Evolutionary conservation across 2,113 vertebrate species (phyloP).

Genomic region (Empidonax alnorum): DNA sequence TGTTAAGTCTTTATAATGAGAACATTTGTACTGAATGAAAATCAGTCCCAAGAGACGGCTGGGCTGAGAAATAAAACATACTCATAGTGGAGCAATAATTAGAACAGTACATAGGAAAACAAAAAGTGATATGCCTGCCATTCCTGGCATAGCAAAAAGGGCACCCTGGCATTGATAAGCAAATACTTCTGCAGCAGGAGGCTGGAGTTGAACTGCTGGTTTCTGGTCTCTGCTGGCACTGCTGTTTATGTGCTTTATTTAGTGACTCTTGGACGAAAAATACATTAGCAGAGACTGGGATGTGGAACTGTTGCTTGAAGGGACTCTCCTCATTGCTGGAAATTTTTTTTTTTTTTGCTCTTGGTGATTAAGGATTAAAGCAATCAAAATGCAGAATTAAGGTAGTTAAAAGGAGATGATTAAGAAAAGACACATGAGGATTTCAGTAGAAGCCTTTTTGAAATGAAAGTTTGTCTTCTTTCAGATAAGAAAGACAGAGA

Average conservation of each 20-base stretch:
- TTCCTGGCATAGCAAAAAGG: conserved; percentile 17
- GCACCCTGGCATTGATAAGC: background rate
- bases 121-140: conserved; percentile 14
- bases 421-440: background rate
- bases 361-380: conserved; percentile 9
- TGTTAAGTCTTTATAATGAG: conserved; percentile 41
- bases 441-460: conserved; percentile 16
- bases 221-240: background rate
- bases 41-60: conserved; percentile 13
- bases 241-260: background rate
- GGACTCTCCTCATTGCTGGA: background rate
- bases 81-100: conserved; percentile 35
- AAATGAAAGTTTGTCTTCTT: background rate
- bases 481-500: background rate
- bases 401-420: conserved; percentile 5
- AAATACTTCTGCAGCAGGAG: background rate
- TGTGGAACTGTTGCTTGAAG: background rate
- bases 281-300: background rate
- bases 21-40: conserved; percentile 57
- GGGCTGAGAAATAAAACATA: conserved; percentile 11
- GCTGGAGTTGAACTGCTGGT: background rate
- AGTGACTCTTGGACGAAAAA: background rate
- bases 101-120: conserved; percentile 12
- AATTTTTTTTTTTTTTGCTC: background rate
- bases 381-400: conserved; percentile 16